Conservation (phyloP, 2,888 invertebrate species). For the Caenorhabditis sp. region DNA sequence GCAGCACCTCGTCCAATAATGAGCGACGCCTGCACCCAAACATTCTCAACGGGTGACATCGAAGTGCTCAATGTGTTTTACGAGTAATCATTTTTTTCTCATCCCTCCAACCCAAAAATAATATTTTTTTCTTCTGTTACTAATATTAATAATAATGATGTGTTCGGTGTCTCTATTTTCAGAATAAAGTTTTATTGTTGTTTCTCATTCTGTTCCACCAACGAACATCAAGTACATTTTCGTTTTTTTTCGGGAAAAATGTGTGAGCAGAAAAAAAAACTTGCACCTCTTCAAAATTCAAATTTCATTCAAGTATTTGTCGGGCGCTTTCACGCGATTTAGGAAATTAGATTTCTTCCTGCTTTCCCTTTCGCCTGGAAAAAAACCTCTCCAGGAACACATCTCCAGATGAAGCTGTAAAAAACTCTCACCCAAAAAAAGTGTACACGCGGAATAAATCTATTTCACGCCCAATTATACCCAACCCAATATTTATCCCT, state of each 20-base stretch:
- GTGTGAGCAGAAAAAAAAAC: background rate
- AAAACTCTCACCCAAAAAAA: no score
- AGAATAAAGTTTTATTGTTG: background rate
- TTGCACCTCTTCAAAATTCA: constrained; percentile 1
- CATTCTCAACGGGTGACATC: constrained; percentile 70
- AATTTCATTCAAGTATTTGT: constrained; percentile 1
- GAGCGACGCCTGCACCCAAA: constrained; percentile 66
- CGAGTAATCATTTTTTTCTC: constrained; percentile 39
- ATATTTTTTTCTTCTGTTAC: background rate
- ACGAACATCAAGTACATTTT: background rate
- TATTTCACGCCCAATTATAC: background rate
- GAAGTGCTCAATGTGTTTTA: constrained; percentile 74
- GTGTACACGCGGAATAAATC: background rate
- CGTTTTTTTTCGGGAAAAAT: background rate
- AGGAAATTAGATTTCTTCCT: background rate
- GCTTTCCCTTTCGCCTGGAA: background rate
- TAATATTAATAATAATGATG: background rate
- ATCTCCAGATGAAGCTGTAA: no score
- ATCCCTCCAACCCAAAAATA: background rate
- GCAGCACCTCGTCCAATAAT: constrained; percentile 53
- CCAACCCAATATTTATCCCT: background rate
- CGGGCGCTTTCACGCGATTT: background rate
- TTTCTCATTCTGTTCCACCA: background rate
- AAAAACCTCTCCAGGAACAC: background rate
- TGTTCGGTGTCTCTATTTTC: background rate